These are phyloP conservation scores for Calcarius lapponicus DNA, from an alignment of 2,797 vertebrate genomes.

Conservation along the genomic window DNA sequence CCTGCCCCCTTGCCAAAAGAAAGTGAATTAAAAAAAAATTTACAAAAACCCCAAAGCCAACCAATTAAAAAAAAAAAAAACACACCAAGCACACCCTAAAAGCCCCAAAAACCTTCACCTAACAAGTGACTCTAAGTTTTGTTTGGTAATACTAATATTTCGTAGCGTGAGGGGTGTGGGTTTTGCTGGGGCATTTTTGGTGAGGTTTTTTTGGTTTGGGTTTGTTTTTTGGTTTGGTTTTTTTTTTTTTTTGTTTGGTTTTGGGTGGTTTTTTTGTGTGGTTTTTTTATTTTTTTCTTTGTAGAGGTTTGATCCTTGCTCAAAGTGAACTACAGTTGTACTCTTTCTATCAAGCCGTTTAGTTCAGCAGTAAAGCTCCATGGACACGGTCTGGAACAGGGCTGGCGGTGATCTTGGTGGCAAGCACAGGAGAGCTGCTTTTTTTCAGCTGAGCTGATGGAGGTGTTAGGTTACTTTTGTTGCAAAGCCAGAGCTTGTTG, in stretches of 20 bases:
- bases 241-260: neutral
- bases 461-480: neutral
- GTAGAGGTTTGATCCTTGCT: rapidly evolving
- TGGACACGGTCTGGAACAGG: neutral
- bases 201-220: rapidly evolving
- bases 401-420: neutral
- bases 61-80: neutral
- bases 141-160: neutral
- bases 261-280: too few relatives aligned
- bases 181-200: neutral
- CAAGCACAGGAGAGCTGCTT: neutral
- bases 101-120: neutral
- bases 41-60: neutral
- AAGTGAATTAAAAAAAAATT: rapidly evolving
- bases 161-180: rapidly evolving
- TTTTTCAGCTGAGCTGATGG: too few relatives aligned
- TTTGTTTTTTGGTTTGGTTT: neutral
- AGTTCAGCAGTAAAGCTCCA: neutral
- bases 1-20: rapidly evolving
- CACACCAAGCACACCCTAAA: too few relatives aligned
- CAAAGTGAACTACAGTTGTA: neutral
- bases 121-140: neutral
- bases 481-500: neutral
- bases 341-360: neutral
- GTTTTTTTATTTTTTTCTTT: neutral